A percentile compares a stretch with the other conserved stretches of the same genome.
Evolutionary conservation across 2,797 vertebrate genomes (phyloP).

Genomic region (Eulemur mongoz): DNA sequence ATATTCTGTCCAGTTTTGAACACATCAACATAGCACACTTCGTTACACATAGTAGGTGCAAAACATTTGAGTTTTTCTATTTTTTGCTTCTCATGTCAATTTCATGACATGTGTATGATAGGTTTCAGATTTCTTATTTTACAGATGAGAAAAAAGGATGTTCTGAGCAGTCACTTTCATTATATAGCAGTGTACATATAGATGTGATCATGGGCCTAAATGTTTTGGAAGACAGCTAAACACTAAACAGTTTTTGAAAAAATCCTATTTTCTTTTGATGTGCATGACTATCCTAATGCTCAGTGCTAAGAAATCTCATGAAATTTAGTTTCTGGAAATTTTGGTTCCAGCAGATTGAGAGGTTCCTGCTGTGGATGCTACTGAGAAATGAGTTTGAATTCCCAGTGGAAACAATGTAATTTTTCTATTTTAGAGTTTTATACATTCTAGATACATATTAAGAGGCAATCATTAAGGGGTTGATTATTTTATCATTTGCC

Average conservation of each 20-base stretch:
- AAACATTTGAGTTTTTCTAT: not conserved
- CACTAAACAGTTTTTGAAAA: not conserved
- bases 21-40: not conserved
- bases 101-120: not conserved
- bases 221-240: not conserved
- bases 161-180: not conserved
- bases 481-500: conserved; percentile 17
- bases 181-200: not conserved
- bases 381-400: not conserved
- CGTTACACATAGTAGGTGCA: accelerated
- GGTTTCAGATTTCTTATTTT: not conserved
- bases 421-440: not conserved
- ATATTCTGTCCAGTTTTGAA: not conserved
- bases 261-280: not conserved
- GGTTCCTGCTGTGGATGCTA: not conserved
- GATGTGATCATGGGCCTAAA: not conserved
- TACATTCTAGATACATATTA: not conserved
- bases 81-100: not conserved
- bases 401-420: not conserved
- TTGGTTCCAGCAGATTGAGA: not conserved
- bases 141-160: not conserved
- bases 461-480: not conserved
- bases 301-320: not conserved
- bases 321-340: not conserved
- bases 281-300: not conserved